Conservation (phyloP, 2,888 invertebrate genomes). For the Parthenolecanium corni region DNA sequence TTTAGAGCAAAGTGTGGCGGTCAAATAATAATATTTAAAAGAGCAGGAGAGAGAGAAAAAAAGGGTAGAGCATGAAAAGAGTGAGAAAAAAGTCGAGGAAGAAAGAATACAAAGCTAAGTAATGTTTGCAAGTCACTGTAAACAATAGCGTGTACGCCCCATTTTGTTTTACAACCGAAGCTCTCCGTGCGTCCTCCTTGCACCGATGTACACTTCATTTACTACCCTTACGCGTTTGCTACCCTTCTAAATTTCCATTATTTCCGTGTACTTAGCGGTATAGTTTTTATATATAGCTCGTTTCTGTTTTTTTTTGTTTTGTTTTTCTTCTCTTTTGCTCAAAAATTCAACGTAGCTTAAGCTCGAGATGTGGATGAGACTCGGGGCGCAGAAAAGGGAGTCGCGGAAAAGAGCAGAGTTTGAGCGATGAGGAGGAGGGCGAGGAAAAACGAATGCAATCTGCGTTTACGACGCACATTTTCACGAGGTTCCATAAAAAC, state of each 20-base stretch:
- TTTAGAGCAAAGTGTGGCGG: neutral
- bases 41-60: too few species aligned
- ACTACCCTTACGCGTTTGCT: conserved; percentile 18
- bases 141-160: conserved; percentile 27
- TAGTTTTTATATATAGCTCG: neutral
- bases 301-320: neutral
- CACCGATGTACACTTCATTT: conserved; percentile 23
- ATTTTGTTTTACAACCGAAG: conserved; percentile 27
- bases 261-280: conserved; percentile 23
- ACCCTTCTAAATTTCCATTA: conserved; percentile 18
- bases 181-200: neutral
- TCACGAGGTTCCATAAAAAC: too few species aligned
- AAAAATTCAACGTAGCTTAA: conserved; percentile 8
- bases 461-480: too few species aligned
- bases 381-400: neutral
- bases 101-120: conserved; percentile 4
- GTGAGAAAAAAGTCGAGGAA: neutral
- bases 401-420: neutral
- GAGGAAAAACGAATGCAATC: conserved; percentile 1
- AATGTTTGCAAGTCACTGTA: conserved; percentile 26
- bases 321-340: neutral
- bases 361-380: neutral
- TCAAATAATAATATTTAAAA: conserved; percentile 10
- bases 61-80: too few species aligned
- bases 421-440: neutral